These are phyloP conservation scores for Platysternon megacephalum DNA, from an alignment of 2,113 vertebrate genomes.

Conservation along the genomic window DNA sequence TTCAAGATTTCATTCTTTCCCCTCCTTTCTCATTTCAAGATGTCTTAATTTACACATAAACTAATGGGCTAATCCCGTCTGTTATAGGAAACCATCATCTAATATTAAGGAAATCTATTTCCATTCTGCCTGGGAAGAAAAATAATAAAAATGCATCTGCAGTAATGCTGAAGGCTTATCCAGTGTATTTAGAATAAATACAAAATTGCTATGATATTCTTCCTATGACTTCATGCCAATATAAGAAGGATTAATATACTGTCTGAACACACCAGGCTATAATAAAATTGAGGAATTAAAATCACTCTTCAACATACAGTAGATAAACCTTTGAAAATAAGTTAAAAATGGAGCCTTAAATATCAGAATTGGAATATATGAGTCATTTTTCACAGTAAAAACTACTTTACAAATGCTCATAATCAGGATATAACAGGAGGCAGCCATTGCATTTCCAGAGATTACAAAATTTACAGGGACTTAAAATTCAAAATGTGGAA, in stretches of 20 bases:
- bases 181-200: constrained; percentile 66
- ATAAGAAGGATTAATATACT: constrained; percentile 75
- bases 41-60: constrained; percentile 38
- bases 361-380: constrained; percentile 51
- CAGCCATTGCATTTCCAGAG: constrained; percentile 47
- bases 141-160: constrained; percentile 62
- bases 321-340: constrained; percentile 77
- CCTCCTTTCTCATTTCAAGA: constrained; percentile 9
- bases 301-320: constrained; percentile 59
- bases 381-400: constrained; percentile 46
- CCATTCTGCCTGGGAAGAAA: constrained; percentile 47
- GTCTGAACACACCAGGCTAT: constrained; percentile 53
- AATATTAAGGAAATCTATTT: constrained; percentile 65
- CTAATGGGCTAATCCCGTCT: constrained; percentile 18
- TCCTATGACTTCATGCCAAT: constrained; percentile 71
- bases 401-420: constrained; percentile 45
- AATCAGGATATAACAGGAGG: constrained; percentile 60
- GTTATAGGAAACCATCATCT: constrained; percentile 51
- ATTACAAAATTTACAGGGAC: constrained; percentile 40
- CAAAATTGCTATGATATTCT: constrained; percentile 68
- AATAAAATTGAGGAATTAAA: constrained; percentile 77
- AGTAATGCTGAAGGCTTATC: constrained; percentile 65
- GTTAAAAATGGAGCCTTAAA: constrained; percentile 67
- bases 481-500: constrained; percentile 48
- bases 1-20: constrained; percentile 22